These are phyloP conservation scores for Crocodylus rhombifer DNA, from an alignment of 2,797 vertebrate species.

Conservation along the genomic window DNA sequence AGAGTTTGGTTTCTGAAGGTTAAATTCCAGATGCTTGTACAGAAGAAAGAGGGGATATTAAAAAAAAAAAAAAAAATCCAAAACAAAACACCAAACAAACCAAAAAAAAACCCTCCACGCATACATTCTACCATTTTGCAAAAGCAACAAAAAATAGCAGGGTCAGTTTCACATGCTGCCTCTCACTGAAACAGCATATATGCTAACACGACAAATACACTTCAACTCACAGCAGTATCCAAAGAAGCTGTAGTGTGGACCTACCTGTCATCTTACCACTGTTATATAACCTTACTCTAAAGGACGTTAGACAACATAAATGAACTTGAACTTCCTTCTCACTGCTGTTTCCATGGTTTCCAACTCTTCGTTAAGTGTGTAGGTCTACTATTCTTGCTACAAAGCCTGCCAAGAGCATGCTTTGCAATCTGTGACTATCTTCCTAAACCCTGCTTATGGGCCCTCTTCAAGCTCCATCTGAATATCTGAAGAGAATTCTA, in stretches of 20 bases:
- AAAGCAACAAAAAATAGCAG: not conserved
- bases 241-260: not conserved
- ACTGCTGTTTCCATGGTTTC: not conserved
- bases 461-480: too few relatives aligned
- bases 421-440: too few relatives aligned
- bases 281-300: not conserved
- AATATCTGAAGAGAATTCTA: too few relatives aligned
- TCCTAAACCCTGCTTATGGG: too few relatives aligned
- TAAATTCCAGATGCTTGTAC: slow-evolving; percentile 2
- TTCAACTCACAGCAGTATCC: not conserved
- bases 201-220: not conserved
- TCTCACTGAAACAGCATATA: not conserved
- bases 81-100: too few relatives aligned
- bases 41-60: not conserved
- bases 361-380: not conserved
- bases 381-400: too few relatives aligned
- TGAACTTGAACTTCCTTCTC: not conserved
- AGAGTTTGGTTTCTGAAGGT: not conserved
- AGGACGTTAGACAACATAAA: not conserved
- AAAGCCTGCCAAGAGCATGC: not conserved
- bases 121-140: not conserved
- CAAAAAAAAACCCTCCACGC: not conserved
- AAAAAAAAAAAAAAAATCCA: too few relatives aligned
- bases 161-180: not conserved
- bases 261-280: not conserved